Conservation (phyloP, 1,140 invertebrate genomes). For the Solen grandis region DNA sequence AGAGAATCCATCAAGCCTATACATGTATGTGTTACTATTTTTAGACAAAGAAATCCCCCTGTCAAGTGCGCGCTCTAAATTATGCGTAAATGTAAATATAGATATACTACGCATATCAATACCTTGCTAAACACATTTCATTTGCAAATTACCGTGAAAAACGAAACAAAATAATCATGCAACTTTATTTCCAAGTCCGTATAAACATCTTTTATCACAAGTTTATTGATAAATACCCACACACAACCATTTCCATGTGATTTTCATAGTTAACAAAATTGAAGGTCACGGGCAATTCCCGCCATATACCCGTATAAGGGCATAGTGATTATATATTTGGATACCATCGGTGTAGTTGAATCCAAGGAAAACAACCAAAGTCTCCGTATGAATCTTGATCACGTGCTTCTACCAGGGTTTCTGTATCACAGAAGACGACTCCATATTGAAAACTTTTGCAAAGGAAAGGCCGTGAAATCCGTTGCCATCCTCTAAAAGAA, state of each 20-base stretch:
- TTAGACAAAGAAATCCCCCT: conserved; percentile 17
- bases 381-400: conserved; percentile 15
- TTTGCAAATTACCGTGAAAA: too few species aligned
- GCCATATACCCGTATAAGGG: conserved; percentile 56
- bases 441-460: conserved; percentile 79
- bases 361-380: conserved; percentile 5
- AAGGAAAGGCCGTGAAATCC: conserved; percentile 79
- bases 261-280: too few species aligned
- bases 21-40: conserved; percentile 48
- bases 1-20: conserved; percentile 43
- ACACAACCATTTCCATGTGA: too few species aligned
- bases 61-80: conserved; percentile 10
- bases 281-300: conserved; percentile 56
- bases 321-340: conserved; percentile 44
- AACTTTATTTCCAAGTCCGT: too few species aligned
- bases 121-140: background rate
- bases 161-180: too few species aligned
- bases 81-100: conserved; percentile 4
- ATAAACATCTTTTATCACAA: too few species aligned
- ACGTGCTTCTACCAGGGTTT: conserved; percentile 53
- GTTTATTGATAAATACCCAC: too few species aligned
- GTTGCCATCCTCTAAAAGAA: conserved; percentile 79
- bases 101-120: conserved; percentile 10
- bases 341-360: conserved; percentile 14
- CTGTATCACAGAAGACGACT: conserved; percentile 69